Base-by-base conservation (phyloP, 2,797 vertebrate genomes). In the Eurystomus glaucurus region DNA sequence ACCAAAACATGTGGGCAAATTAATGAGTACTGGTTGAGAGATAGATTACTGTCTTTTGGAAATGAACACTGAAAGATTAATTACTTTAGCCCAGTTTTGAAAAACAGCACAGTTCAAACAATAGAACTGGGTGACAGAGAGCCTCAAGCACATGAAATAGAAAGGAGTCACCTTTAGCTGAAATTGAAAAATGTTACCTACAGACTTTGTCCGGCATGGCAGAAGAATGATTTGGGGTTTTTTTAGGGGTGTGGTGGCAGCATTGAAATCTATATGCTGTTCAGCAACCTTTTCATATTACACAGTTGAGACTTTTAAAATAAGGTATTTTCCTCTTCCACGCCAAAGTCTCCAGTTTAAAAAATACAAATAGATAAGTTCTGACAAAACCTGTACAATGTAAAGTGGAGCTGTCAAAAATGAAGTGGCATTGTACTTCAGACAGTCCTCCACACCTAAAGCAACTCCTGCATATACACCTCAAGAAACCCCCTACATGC, bases 61-160 rank as follows among this genome's bases (percentile, higher is more conserved):
- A 90, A 31, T 5, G 48, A 82, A 13, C 74, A 22, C 2, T 15
- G 35, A 87, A 80, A 78, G 11, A 88, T 52, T 28, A 88, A 94
- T 74, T 96, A 94, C 82, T 94, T 91, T 35, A 91, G 79, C 52
- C 19, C 6, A 13, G 45, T 55, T 90, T 72, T 77, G 54, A 90
- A 88, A 92, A 84, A 51, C 52, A 77, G 90, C 64, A 66, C 82
- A 69, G 93, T 88, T 88, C 79, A 95, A 90, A 95, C 90, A 95
- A 93, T 28, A 45, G 93, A 88, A 41, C 22, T 1, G 0, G 11
- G 43, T 62, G 76, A 84, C 51, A 83, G 41, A 43, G 33, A 29
- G 69, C 75, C 91, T 85, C 68, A 48, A 85, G 79, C 52, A 74
- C 85, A 52, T 39, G 85, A 76, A 91, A 79, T 29, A 52, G 84